Base-by-base conservation (phyloP, 2,113 vertebrate genomes). In the Marmota monax region DNA sequence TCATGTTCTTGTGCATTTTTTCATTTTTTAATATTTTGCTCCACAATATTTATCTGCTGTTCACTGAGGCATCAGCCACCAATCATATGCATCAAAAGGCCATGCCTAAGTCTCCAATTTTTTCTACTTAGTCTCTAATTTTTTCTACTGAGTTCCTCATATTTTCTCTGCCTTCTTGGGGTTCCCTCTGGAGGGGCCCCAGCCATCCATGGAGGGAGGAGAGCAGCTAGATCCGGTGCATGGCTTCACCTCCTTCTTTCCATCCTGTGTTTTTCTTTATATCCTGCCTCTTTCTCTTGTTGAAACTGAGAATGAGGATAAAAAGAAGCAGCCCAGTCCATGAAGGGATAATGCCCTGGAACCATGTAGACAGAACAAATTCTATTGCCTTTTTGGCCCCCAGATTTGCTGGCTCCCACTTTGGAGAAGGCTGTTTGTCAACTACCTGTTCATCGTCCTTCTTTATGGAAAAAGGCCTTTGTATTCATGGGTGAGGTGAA, bases 381-480 rank as follows among this genome's bases (percentile, higher is more conserved):
- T 73, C 39, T 23, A 79, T 7, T 4, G 29, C 27, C 0, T 18
- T 0, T 10, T 37, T 84, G 76, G 51, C 12, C 1, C 17, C 14
- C 5, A 2, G 18, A 16, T 23, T 25, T 58, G 5, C 17, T 34
- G 65, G 56, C 25, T 12, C 63, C 18, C 29, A 39, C 45, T 32
- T 39, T 9, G 23, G 23, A 84, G 45, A 1, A 12, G 20, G 34
- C 48, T 18, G 34, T 39, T 25, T 4, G 18, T 53, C 73, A 73
- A 22, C n/a, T 82, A 25, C 18, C 67, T 85, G 73, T 85, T 94
- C 61, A 85, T 69, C 78, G 18, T 18, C 20, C 17, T 72, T 93
- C 27, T 92, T 84, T n/a, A 34, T 45, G 88, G 61, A 84, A 79
- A 74, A 67, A 58, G 51, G 14, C 37, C n/a, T 84, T 92, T 96